Conservation (phyloP, 1,140 invertebrate genomes). For the Sesamia nonagrioides region DNA sequence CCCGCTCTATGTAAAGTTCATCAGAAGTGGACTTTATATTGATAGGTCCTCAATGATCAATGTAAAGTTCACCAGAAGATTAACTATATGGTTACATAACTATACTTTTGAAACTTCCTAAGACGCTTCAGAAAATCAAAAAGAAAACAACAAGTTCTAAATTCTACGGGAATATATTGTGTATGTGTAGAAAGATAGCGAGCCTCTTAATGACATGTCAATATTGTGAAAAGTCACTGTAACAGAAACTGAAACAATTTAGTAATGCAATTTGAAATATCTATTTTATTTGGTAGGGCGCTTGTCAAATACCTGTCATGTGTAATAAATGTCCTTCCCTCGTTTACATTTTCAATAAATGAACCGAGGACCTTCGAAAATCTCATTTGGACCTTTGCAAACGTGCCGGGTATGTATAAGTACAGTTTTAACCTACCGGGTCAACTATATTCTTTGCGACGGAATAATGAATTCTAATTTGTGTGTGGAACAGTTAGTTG, state of each 20-base stretch:
- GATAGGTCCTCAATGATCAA: no score
- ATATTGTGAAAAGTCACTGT: conserved; percentile 39
- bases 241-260: conserved; percentile 41
- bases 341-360: conserved; percentile 54
- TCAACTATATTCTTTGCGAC: conserved; percentile 41
- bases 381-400: conserved; percentile 51
- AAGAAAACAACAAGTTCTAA: conserved; percentile 14
- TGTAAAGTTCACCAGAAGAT: neutral
- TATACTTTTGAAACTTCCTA: conserved; percentile 23
- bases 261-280: conserved; percentile 44
- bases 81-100: neutral
- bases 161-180: neutral
- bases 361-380: conserved; percentile 46
- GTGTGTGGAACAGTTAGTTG: conserved; percentile 28
- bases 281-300: conserved; percentile 46
- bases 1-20: no score
- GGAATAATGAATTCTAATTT: conserved; percentile 41
- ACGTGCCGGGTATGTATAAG: conserved; percentile 49
- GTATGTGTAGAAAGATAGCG: conserved; percentile 34
- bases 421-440: conserved; percentile 33
- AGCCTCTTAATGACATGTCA: conserved; percentile 20
- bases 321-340: conserved; percentile 51
- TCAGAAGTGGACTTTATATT: no score
- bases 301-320: conserved; percentile 52
- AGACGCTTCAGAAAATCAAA: conserved; percentile 17